Evolutionary conservation across 2,888 invertebrate genomes (phyloP).

Genomic region (Sympetrum striolatum): DNA sequence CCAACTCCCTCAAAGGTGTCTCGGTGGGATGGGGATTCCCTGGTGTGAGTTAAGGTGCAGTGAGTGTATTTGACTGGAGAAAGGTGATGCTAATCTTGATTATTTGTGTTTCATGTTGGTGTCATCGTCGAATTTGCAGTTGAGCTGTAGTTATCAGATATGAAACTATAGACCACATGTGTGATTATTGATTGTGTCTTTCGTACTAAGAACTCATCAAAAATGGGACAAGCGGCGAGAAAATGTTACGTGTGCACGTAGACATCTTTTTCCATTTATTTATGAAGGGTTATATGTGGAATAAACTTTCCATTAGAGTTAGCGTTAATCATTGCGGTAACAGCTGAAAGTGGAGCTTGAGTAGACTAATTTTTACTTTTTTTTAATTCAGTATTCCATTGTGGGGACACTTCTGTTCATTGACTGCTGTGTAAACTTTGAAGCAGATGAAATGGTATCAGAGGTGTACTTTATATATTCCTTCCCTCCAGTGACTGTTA

Average conservation of each 20-base stretch:
- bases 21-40: conserved; percentile 38
- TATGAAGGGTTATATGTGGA: conserved; percentile 39
- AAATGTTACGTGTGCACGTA: conserved; percentile 11
- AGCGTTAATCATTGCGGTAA: conserved; percentile 7
- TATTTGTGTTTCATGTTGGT: conserved; percentile 41
- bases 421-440: conserved; percentile 29
- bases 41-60: conserved; percentile 24
- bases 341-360: conserved; percentile 36
- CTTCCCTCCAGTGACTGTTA: conserved; percentile 34
- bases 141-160: conserved; percentile 27
- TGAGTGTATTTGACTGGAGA: conserved; percentile 31
- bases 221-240: conserved; percentile 2
- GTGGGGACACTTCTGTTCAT: conserved; percentile 29
- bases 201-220: conserved; percentile 25
- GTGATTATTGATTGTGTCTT: conserved; percentile 42
- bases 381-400: conserved; percentile 41
- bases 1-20: conserved; percentile 18
- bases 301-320: conserved; percentile 39
- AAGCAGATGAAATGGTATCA: conserved; percentile 16
- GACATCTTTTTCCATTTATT: conserved; percentile 39
- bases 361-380: conserved; percentile 40
- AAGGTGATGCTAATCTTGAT: conserved; percentile 24
- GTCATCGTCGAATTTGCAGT: conserved; percentile 36
- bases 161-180: conserved; percentile 19
- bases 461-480: neutral